Evolutionary conservation across 92 coral and sea anemone genomes (phyloP).

Genomic region (Virgularia gustaviana): DNA sequence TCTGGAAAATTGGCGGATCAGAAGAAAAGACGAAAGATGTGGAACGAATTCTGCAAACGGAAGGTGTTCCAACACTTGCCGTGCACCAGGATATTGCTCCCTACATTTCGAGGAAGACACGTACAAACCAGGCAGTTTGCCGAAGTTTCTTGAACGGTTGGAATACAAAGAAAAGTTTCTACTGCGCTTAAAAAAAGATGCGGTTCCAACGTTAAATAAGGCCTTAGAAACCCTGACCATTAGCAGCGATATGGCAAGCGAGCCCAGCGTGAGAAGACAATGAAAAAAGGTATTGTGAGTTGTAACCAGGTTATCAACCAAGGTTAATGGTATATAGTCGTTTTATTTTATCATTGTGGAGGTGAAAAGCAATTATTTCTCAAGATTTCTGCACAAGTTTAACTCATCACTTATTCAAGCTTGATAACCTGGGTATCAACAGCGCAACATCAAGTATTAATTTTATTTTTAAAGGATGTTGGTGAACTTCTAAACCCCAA

Average conservation of each 20-base stretch:
- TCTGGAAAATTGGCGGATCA: background rate
- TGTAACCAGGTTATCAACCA: background rate
- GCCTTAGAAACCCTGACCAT: background rate
- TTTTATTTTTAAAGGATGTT: too few species aligned
- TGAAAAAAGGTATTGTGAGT: background rate
- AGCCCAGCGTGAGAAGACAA: background rate
- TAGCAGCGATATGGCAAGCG: background rate
- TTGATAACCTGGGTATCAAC: too few species aligned
- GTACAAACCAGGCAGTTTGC: conserved; percentile 9
- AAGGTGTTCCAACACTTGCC: conserved; percentile 3
- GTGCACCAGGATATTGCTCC: conserved; percentile 12
- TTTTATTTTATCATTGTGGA: too few species aligned
- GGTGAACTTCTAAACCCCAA: too few species aligned
- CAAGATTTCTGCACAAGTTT: too few species aligned
- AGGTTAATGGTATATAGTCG: too few species aligned
- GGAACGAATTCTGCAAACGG: conserved; percentile 28
- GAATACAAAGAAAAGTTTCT: background rate
- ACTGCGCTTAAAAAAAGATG: too few species aligned
- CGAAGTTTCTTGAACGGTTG: conserved; percentile 1
- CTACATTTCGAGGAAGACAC: conserved; percentile 20
- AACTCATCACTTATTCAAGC: too few species aligned
- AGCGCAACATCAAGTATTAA: too few species aligned
- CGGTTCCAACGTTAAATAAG: too few species aligned
- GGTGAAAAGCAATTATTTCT: too few species aligned
- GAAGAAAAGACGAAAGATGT: background rate